phyloP scores from a whole-genome alignment of 2,797 vertebrate species.

The Octomys mimax region DNA sequence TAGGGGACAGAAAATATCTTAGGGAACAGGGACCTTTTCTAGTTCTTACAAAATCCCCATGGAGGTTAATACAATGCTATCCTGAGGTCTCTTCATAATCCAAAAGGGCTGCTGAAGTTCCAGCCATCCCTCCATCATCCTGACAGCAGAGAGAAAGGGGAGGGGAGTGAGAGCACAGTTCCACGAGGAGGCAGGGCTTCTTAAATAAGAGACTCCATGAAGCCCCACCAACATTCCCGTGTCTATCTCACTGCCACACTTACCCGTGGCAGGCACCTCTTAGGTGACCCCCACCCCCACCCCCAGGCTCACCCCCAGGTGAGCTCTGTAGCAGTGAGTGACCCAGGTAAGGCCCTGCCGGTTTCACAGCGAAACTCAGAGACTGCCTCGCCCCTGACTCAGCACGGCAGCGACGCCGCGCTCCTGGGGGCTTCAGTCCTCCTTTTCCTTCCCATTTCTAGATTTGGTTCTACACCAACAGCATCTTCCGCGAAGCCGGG shows the following conservation, averaged over 20 bases:
- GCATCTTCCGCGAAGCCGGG: slow-evolving; percentile 94
- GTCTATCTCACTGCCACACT: not conserved
- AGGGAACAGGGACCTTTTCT: not conserved
- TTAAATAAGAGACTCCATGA: not conserved
- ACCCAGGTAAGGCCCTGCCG: accelerated
- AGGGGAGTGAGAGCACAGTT: not conserved
- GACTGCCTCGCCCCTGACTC: not conserved
- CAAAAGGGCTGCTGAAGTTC: not conserved
- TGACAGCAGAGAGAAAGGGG: not conserved
- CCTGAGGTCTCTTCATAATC: not conserved
- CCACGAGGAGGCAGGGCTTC: not conserved
- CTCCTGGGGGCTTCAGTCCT: not conserved
- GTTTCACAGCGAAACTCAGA: not conserved
- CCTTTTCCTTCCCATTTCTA: slow-evolving; percentile 71
- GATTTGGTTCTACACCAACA: slow-evolving; percentile 99
- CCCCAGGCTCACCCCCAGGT: no score
- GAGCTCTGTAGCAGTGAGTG: not conserved
- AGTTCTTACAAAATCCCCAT: not conserved
- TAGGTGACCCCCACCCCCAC: no score
- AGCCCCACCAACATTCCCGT: not conserved
- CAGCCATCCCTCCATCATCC: not conserved
- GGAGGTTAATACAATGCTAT: not conserved
- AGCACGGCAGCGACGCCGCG: not conserved
- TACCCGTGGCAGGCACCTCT: not conserved
- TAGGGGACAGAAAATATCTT: not conserved